A percentile compares a stretch with the other conserved stretches of the same genome.
These are phyloP conservation scores for Drosophila subobscura DNA, from an alignment of 1,140 invertebrate species.

Conservation along the genomic window DNA sequence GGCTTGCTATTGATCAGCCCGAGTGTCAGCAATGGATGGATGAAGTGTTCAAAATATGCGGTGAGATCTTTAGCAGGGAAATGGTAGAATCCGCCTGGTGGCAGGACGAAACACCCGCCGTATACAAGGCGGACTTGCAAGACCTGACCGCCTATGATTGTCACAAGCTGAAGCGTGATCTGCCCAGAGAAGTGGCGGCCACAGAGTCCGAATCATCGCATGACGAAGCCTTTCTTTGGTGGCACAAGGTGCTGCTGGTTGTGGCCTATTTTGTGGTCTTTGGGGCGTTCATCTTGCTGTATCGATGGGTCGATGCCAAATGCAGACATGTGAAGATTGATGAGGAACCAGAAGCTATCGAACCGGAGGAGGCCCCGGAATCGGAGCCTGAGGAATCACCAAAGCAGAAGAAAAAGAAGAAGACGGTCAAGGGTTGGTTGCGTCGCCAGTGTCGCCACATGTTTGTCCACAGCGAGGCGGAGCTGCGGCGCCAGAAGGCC, in stretches of 20 bases:
- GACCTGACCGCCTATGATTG: slow-evolving; percentile 58
- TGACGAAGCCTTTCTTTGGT: not conserved
- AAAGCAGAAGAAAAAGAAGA: not conserved
- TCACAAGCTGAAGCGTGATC: slow-evolving; percentile 41
- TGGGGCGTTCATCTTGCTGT: not conserved
- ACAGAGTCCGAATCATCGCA: not conserved
- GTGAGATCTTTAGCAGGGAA: slow-evolving; percentile 21
- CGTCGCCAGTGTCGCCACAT: slow-evolving; percentile 31
- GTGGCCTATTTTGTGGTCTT: slow-evolving; percentile 6
- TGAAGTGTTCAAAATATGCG: slow-evolving; percentile 37
- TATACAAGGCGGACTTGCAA: slow-evolving; percentile 41
- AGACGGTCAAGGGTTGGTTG: slow-evolving; percentile 22
- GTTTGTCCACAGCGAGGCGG: slow-evolving; percentile 43
- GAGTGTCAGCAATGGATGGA: slow-evolving; percentile 63
- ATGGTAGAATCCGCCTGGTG: slow-evolving; percentile 20
- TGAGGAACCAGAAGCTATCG: not conserved
- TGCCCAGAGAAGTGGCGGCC: slow-evolving; percentile 18
- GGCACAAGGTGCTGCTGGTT: slow-evolving; percentile 13
- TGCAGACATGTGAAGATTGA: rapidly evolving
- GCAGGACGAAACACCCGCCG: slow-evolving; percentile 26
- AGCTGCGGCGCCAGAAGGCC: slow-evolving; percentile 16
- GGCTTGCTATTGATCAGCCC: slow-evolving; percentile 30
- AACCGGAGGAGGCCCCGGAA: not conserved
- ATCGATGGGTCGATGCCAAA: not conserved
- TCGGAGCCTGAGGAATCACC: too few species aligned